phyloP scores from a whole-genome alignment of 2,113 vertebrate species.

The Glaucomys volans region DNA sequence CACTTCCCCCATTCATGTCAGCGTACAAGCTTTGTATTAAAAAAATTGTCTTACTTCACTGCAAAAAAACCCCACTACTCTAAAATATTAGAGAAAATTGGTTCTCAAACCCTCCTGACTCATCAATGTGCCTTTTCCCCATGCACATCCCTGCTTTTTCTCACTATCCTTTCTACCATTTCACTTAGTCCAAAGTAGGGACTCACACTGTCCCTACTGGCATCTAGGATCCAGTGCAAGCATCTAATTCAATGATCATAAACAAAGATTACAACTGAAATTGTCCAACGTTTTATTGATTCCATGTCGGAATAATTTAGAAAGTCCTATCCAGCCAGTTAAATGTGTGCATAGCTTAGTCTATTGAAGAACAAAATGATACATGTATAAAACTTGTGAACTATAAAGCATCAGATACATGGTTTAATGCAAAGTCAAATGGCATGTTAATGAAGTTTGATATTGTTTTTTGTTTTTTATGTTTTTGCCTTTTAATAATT shows the following conservation, averaged over 20 bases:
- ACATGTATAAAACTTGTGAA: neutral
- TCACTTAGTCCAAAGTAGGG: neutral
- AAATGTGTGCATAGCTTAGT: neutral
- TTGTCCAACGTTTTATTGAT: neutral
- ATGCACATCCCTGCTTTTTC: neutral
- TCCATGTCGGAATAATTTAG: neutral
- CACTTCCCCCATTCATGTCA: no score
- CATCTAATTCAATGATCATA: neutral
- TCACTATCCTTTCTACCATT: rapidly evolving
- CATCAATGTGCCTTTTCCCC: neutral
- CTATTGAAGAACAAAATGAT: neutral
- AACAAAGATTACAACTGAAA: neutral
- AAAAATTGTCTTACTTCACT: neutral
- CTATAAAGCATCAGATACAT: neutral
- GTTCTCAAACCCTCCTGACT: neutral
- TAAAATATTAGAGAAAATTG: neutral
- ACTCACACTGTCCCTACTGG: neutral
- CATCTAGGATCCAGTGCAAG: no score
- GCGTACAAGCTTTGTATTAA: neutral
- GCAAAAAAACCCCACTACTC: neutral
- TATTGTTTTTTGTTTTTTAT: neutral
- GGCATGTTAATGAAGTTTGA: neutral
- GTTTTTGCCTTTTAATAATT: neutral
- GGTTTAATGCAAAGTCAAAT: neutral
- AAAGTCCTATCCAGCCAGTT: neutral